Evolutionary conservation across 37 sponge, comb jelly and placozoan genomes (phyloP).

Genomic region (Eunapius fragilis): DNA sequence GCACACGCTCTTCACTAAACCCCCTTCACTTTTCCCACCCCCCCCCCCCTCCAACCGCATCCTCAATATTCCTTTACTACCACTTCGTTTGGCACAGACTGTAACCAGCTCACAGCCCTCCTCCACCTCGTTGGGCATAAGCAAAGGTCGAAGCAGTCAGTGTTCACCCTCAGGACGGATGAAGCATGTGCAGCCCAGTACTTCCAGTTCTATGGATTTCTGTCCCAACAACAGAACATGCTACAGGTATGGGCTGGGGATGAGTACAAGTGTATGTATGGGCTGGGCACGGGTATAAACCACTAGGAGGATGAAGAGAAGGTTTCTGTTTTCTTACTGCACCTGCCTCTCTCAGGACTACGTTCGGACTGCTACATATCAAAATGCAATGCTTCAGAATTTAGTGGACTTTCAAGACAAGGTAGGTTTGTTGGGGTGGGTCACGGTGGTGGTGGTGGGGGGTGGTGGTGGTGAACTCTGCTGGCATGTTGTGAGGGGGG

Average conservation of each 20-base stretch:
- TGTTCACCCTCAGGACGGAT: constrained; percentile 88
- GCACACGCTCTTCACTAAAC: too few species aligned
- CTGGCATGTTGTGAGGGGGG: not conserved
- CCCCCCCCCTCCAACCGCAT: not conserved
- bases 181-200: constrained; percentile 94
- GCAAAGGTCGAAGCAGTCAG: constrained; percentile 41
- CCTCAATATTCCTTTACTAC: not conserved
- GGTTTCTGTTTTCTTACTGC: not conserved
- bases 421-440: constrained; percentile 37
- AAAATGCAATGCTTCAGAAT: constrained; percentile 95
- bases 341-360: constrained; percentile 79
- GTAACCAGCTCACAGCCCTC: constrained; percentile 7
- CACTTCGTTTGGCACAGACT: not conserved
- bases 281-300: not conserved
- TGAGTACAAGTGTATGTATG: not conserved
- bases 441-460: not conserved
- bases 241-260: constrained; percentile 56
- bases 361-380: constrained; percentile 92
- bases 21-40: not conserved
- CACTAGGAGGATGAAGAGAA: not conserved
- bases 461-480: not conserved
- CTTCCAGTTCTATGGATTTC: constrained; percentile 97
- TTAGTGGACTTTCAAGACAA: constrained; percentile 88
- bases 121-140: not conserved
- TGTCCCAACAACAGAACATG: constrained; percentile 99